phyloP scores from a whole-genome alignment of 2,888 invertebrate species.

The Tigriopus californicus region DNA sequence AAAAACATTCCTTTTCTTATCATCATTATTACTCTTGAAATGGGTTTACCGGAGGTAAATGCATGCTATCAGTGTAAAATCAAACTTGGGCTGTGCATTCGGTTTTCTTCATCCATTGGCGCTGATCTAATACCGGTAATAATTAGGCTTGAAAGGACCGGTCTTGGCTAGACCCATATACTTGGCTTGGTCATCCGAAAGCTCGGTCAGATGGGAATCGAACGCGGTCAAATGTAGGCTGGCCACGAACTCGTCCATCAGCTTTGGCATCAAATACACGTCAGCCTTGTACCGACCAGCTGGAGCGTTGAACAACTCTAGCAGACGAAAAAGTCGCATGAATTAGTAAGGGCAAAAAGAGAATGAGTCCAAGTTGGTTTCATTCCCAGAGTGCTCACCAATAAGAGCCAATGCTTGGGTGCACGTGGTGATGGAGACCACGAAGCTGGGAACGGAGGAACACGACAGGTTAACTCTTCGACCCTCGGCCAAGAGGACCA shows the following conservation, averaged over 20 bases:
- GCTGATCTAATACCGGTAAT: constrained; percentile 54
- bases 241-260: constrained; percentile 98
- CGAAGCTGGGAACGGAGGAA: constrained; percentile 90
- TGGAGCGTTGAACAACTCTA: constrained; percentile 91
- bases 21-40: too few species aligned
- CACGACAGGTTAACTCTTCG: constrained; percentile 78
- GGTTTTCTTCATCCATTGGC: too few species aligned
- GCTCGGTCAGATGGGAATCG: constrained; percentile 88
- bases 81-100: too few species aligned
- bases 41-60: too few species aligned
- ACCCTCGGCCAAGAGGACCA: constrained; percentile 81
- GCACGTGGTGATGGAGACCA: constrained; percentile 90
- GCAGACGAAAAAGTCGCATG: constrained; percentile 33
- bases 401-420: constrained; percentile 45
- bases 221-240: constrained; percentile 89
- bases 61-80: too few species aligned
- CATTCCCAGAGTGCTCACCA: background rate
- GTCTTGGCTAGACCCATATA: constrained; percentile 93
- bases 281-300: constrained; percentile 85
- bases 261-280: constrained; percentile 91
- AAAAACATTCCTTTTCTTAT: too few species aligned
- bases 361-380: too few species aligned
- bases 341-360: background rate
- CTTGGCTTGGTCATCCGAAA: constrained; percentile 89
- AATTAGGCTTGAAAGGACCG: constrained; percentile 95